Evolutionary conservation across 1,140 invertebrate genomes (phyloP), one percentile per base, ranked within the genome.

Genomic region (Temnothorax nylanderi): DNA sequence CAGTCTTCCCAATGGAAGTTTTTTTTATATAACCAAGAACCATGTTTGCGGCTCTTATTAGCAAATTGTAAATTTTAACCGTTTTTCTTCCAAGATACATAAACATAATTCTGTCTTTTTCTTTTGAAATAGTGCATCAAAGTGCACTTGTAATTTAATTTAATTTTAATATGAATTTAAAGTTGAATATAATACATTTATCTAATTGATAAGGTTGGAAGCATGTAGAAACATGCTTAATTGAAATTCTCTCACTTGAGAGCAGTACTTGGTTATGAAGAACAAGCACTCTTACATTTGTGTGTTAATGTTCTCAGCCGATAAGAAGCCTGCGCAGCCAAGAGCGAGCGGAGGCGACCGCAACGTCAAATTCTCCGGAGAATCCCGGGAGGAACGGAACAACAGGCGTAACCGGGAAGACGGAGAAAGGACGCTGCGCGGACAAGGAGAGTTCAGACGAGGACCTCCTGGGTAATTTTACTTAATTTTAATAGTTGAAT

Each of bases 371-470:
- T 96, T 96, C 90, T 94, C 94, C 8, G 92, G 92, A 58, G 97
- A 97, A 90, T 96, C 96, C 64, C 96, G 97, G 60, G 97, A 98
- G 90, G 97, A 97, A 89, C 95, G 97, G 78, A 97, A 97, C 92
- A 98, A 98, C 91, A 96, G 97, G 77, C 96, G 97, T 87, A 97
- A 98, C 93, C 96, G 97, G 18, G 97, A 98, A 91, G 97, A 98
- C 88, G 94, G 96, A 81, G 94, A 95, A 4, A 91, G 94, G 65
- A 89, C 91, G n/a, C 91, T 93, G 65, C 95, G 94, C 65, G 90
- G 87, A 44, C 94, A 95, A 54, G 93, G 92, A 82, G 94, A 95
- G 44, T 77, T 90, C 34, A 93, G 94, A 76, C 93, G 95, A 87
- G 94, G 94, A 88, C 93, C 93, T 86, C 91, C 92, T 86, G 93